phyloP scores from a whole-genome alignment of 2,113 vertebrate species.

The Tyrannus savana region DNA sequence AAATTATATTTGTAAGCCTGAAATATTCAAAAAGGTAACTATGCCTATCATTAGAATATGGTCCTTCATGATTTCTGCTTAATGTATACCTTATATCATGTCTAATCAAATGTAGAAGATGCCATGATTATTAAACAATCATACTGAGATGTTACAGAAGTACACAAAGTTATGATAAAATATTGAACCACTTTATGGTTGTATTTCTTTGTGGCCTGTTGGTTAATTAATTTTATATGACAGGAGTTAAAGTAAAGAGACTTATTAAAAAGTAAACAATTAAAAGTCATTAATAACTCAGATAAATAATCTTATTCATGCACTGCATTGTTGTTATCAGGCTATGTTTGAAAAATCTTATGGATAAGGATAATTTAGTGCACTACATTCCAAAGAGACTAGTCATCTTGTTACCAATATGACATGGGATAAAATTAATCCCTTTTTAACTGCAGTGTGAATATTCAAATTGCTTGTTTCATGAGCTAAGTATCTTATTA shows the following conservation, averaged over 20 bases:
- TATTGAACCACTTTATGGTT: slow-evolving; percentile 61
- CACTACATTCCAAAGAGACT: slow-evolving; percentile 81
- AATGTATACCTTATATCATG: not conserved
- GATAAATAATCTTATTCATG: slow-evolving; percentile 61
- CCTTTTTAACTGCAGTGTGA: slow-evolving; percentile 80
- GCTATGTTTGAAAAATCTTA: slow-evolving; percentile 80
- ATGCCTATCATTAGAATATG: not conserved
- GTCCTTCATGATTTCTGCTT: not conserved
- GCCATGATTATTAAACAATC: slow-evolving; percentile 33
- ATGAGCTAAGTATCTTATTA: slow-evolving; percentile 83
- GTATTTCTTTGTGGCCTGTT: slow-evolving; percentile 58
- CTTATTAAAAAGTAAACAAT: slow-evolving; percentile 56
- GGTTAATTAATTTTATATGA: slow-evolving; percentile 75
- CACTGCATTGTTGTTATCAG: slow-evolving; percentile 73
- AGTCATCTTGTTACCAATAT: slow-evolving; percentile 82
- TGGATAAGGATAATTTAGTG: slow-evolving; percentile 83
- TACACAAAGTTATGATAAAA: slow-evolving; percentile 70
- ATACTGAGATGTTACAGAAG: slow-evolving; percentile 55
- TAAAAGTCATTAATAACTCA: slow-evolving; percentile 60
- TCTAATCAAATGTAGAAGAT: not conserved
- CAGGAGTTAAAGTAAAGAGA: slow-evolving; percentile 40
- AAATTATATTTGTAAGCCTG: not conserved
- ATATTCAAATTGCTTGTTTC: slow-evolving; percentile 84
- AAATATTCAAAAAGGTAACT: not conserved
- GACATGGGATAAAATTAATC: slow-evolving; percentile 79